These are phyloP conservation scores for Lycophotia porphyrea DNA, from an alignment of 2,888 invertebrate genomes.

Conservation along the genomic window DNA sequence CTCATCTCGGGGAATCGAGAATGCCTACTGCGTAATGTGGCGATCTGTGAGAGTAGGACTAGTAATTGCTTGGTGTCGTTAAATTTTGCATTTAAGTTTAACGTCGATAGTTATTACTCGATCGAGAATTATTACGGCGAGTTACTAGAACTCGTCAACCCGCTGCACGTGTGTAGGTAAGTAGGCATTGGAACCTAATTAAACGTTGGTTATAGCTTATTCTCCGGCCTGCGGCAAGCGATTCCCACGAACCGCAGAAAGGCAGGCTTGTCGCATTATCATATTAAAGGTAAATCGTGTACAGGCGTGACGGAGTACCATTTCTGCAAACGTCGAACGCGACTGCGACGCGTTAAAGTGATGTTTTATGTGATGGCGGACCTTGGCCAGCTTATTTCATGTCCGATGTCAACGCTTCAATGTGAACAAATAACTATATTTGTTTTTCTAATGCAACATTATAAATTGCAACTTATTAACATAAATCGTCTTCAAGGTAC, in stretches of 20 bases:
- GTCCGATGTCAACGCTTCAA: slow-evolving; percentile 64
- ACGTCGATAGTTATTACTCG: slow-evolving; percentile 70
- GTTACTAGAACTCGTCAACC: slow-evolving; percentile 70
- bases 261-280: slow-evolving; percentile 77
- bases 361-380: slow-evolving; percentile 63
- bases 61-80: slow-evolving; percentile 74
- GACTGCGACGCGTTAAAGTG: slow-evolving; percentile 51
- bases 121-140: slow-evolving; percentile 69
- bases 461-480: slow-evolving; percentile 61
- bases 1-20: slow-evolving; percentile 68
- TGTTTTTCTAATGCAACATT: slow-evolving; percentile 65
- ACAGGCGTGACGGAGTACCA: slow-evolving; percentile 72
- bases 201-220: slow-evolving; percentile 69
- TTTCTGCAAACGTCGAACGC: slow-evolving; percentile 65
- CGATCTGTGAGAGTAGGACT: slow-evolving; percentile 66
- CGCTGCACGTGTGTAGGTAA: slow-evolving; percentile 68
- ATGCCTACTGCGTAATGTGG: slow-evolving; percentile 68
- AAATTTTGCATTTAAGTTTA: slow-evolving; percentile 72
- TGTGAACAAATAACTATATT: slow-evolving; percentile 64
- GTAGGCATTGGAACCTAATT: slow-evolving; percentile 70
- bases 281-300: slow-evolving; percentile 75
- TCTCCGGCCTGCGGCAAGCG: slow-evolving; percentile 68
- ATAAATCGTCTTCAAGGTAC: slow-evolving; percentile 42
- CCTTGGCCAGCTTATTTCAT: slow-evolving; percentile 74
- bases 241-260: slow-evolving; percentile 75